Evolutionary conservation across 2,888 invertebrate genomes (phyloP), one percentile per base, ranked within the genome.

Genomic region (Tridacna crocea): DNA sequence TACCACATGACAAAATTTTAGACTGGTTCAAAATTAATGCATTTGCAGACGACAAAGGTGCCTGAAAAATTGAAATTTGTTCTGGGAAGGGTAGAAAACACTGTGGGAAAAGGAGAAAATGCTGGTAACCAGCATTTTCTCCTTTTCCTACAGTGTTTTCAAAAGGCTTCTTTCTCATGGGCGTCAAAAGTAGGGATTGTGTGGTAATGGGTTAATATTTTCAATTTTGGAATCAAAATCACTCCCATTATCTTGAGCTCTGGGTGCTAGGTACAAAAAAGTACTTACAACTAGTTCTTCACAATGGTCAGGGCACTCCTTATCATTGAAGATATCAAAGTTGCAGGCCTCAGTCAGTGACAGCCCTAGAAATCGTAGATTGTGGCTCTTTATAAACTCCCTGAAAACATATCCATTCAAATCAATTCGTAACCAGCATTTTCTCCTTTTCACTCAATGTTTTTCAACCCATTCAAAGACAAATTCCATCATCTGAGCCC

Each of bases 351-450:
- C 95, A 63, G 95, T 95, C 90, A 95, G 94, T 66, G 96, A 95
- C 79, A 96, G 93, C 17, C 96, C 96, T 74, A 96, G 93, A 91
- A 96, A 96, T 88, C 92, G 92, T 77, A 96, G 91, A 63, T 94
- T 76, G 58, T 89, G 89, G 48, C 92, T 76, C 10, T 83, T 85
- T 72, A 95, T 70, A 88, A 94, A 95, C 19, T 85, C 84, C 66
- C 94, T 94, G 89, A 91, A 91, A 79, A 63, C 26, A 74, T 36
- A 36, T 36, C 36, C 36, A 36, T 36, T 36, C 36, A 36, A 66
- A 13, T 13, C n/a, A n/a, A n/a, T n/a, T n/a, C n/a, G n/a, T n/a
- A n/a, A n/a, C n/a, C n/a, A n/a, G n/a, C n/a, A n/a, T n/a, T n/a
- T n/a, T n/a, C n/a, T n/a, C n/a, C n/a, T n/a, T n/a, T n/a, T n/a